Evolutionary conservation across 2,113 vertebrate species (phyloP).

Genomic region (Phrynosoma platyrhinos): DNA sequence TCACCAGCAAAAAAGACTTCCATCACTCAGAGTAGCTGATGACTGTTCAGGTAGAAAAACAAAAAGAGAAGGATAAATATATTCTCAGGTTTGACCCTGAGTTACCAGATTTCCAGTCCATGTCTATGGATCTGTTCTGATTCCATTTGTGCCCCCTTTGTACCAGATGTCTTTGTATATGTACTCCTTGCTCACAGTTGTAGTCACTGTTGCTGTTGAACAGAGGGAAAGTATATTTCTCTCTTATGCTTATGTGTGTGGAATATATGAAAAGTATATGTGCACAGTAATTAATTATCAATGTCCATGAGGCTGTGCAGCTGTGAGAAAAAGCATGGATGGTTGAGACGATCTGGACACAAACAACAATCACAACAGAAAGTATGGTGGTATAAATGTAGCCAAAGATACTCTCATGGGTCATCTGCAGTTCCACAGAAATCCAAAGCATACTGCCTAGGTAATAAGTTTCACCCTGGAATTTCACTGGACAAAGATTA

Average conservation of each 20-base stretch:
- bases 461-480: not conserved
- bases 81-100: too few relatives aligned
- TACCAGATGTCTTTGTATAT: not conserved
- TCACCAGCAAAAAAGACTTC: too few relatives aligned
- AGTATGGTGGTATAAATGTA: not conserved
- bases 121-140: too few relatives aligned
- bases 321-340: not conserved
- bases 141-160: not conserved
- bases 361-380: not conserved
- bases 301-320: not conserved
- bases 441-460: not conserved
- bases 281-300: not conserved
- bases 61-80: too few relatives aligned
- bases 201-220: not conserved
- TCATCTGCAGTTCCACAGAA: not conserved
- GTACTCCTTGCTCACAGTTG: not conserved
- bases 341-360: not conserved
- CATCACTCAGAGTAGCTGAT: too few relatives aligned
- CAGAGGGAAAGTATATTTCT: not conserved
- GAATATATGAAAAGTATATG: not conserved
- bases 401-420: not conserved
- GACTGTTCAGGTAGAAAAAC: too few relatives aligned
- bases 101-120: too few relatives aligned
- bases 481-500: not conserved
- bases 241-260: not conserved